phyloP scores from a whole-genome alignment of 2,113 vertebrate species.

The Heliornis fulica region DNA sequence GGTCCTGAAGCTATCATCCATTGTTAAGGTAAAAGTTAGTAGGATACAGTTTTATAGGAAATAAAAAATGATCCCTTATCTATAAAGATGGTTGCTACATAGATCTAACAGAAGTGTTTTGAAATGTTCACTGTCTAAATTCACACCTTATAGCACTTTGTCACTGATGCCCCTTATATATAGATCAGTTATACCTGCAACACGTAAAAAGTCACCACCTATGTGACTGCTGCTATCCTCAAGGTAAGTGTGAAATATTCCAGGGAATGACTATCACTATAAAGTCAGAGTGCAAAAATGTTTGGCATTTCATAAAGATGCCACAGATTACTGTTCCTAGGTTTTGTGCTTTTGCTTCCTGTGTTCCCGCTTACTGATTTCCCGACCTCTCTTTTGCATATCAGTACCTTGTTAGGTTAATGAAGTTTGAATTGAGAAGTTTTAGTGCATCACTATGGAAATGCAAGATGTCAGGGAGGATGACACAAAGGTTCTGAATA shows the following conservation, averaged over 20 bases:
- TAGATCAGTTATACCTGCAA: background rate
- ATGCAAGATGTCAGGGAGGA: fast-evolving
- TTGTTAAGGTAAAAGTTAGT: background rate
- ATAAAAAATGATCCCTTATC: background rate
- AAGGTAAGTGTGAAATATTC: background rate
- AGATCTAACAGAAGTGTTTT: background rate
- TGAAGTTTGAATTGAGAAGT: background rate
- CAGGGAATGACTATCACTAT: background rate
- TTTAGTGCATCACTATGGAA: background rate
- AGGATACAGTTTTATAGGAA: background rate
- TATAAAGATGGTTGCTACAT: background rate
- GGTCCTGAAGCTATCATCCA: background rate
- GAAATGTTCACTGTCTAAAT: background rate
- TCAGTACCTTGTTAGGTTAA: background rate
- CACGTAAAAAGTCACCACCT: background rate
- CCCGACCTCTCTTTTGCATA: background rate
- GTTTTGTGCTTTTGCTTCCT: background rate
- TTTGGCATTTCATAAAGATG: background rate
- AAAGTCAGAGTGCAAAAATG: background rate
- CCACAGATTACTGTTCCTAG: background rate
- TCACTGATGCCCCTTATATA: background rate
- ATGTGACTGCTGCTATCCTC: background rate
- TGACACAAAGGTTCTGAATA: background rate
- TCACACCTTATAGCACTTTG: background rate
- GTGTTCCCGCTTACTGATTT: background rate